Evolutionary conservation across 2,797 vertebrate genomes (phyloP).

Genomic region (Scolopax bukidnonensis): DNA sequence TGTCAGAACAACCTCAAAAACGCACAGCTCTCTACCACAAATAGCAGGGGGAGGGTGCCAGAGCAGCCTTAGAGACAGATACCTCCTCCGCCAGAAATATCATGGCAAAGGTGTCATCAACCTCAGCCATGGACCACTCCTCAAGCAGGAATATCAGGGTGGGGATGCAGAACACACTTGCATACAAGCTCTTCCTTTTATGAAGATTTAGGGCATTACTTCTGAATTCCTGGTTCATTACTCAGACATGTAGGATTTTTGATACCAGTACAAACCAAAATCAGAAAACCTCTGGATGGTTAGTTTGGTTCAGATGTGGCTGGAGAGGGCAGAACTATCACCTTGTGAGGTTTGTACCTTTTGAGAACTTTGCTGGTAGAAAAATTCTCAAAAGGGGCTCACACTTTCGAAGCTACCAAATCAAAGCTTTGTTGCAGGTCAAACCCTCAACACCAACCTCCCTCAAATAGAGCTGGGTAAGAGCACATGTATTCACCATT

Average conservation of each 20-base stretch:
- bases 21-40: not conserved
- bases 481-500: accelerated
- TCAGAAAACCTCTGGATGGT: not conserved
- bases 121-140: not conserved
- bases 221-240: not conserved
- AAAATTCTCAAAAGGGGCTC: not conserved
- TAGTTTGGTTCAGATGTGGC: not conserved
- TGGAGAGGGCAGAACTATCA: not conserved
- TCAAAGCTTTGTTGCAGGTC: not conserved
- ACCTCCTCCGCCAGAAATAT: not conserved
- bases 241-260: not conserved
- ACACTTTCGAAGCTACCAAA: not conserved
- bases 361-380: not conserved
- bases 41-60: not conserved
- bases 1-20: conserved; percentile 27
- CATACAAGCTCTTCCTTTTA: not conserved
- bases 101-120: not conserved
- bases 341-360: not conserved
- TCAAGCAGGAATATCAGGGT: not conserved
- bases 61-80: not conserved
- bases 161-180: not conserved
- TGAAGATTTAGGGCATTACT: not conserved
- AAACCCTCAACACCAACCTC: not conserved
- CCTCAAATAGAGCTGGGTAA: not conserved
- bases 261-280: not conserved